Evolutionary conservation across 2,888 invertebrate species (phyloP).

Genomic region (Orthosia incerta): DNA sequence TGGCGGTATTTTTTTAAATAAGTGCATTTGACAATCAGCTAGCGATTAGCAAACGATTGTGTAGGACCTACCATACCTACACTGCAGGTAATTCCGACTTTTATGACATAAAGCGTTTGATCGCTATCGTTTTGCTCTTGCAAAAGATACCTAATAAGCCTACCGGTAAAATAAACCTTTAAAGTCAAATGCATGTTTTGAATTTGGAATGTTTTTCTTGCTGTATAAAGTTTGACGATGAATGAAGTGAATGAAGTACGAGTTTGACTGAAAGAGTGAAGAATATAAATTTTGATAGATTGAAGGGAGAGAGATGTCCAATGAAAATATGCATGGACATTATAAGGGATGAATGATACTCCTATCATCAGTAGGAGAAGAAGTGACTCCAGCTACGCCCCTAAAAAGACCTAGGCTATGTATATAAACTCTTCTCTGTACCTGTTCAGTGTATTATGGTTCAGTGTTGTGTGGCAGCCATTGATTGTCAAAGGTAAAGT

Average conservation of each 20-base stretch:
- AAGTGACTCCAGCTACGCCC: conserved; percentile 6
- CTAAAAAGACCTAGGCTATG: neutral
- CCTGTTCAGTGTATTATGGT: conserved; percentile 9
- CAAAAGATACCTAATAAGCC: too few species aligned
- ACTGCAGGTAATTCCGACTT: too few species aligned
- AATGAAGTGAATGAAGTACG: neutral
- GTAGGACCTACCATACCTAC: too few species aligned
- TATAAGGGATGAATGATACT: neutral
- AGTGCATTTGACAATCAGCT: too few species aligned
- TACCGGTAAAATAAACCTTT: too few species aligned
- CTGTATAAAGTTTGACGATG: neutral
- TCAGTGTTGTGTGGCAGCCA: conserved; percentile 24
- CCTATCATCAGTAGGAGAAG: too few species aligned
- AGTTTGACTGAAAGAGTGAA: neutral
- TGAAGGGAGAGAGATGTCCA: neutral
- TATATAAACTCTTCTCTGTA: conserved; percentile 28
- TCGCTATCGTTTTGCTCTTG: too few species aligned
- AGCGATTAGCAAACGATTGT: too few species aligned
- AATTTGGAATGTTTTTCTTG: neutral
- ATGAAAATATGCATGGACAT: neutral
- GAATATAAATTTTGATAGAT: neutral
- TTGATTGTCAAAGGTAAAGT: conserved; percentile 53
- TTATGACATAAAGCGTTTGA: too few species aligned
- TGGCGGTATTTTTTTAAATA: too few species aligned
- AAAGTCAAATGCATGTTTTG: conserved; percentile 2